Evolutionary conservation across 1,140 invertebrate genomes (phyloP).

Genomic region (Agrilus planipennis): DNA sequence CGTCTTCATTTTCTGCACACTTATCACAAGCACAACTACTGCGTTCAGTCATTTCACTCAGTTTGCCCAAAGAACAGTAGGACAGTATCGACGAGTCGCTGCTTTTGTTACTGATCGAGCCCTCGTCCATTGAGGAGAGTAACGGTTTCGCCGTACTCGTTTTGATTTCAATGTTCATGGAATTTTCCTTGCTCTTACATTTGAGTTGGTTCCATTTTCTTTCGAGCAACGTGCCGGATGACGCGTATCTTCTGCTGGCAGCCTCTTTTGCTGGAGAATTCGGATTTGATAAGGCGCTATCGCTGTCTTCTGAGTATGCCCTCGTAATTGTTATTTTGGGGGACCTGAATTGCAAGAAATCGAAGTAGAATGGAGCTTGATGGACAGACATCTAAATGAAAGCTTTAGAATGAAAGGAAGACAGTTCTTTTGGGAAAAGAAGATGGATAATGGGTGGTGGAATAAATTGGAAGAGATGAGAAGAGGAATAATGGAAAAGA

Average conservation of each 20-base stretch:
- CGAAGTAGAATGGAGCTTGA: too few relatives aligned
- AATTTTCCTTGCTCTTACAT: constrained; percentile 29
- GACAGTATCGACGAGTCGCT: constrained; percentile 37
- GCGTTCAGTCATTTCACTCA: constrained; percentile 7
- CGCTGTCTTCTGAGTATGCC: constrained; percentile 57
- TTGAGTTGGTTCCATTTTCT: constrained; percentile 31
- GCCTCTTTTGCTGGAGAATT: constrained; percentile 34
- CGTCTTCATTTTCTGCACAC: constrained; percentile 35
- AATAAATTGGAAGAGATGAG: too few relatives aligned
- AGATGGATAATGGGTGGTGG: too few relatives aligned
- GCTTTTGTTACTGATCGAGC: constrained; percentile 18
- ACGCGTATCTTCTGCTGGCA: constrained; percentile 41
- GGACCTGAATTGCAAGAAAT: too few relatives aligned
- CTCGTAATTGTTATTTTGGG: constrained; percentile 57
- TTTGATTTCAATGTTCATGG: constrained; percentile 14
- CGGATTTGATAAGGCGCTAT: constrained; percentile 35
- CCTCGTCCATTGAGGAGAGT: constrained; percentile 11
- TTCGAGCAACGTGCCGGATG: constrained; percentile 41
- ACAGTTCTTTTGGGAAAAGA: too few relatives aligned
- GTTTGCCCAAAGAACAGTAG: constrained; percentile 31
- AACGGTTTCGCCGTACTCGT: constrained; percentile 19
- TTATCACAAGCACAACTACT: constrained; percentile 16
- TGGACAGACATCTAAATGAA: too few relatives aligned
- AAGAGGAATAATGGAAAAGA: too few relatives aligned
- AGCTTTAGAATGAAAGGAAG: too few relatives aligned